Percentiles rank a stretch among this genome's conserved stretches.
phyloP scores from a whole-genome alignment of 2,113 vertebrate genomes.

The Solenodon paradoxus region DNA sequence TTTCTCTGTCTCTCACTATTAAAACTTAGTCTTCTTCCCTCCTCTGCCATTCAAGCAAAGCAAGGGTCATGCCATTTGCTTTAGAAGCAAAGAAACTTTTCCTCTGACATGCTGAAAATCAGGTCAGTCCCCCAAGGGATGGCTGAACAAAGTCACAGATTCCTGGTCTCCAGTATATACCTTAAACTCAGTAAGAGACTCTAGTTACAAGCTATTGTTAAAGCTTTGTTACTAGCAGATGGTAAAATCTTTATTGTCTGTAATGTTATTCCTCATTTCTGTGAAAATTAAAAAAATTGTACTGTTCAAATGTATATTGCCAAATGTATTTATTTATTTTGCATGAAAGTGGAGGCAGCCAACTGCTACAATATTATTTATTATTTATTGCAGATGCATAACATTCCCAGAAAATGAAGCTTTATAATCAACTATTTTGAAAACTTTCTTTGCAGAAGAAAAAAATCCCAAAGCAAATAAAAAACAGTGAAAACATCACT shows the following conservation, averaged over 20 bases:
- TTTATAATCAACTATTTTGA: conserved; percentile 69
- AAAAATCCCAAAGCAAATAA: conserved; percentile 9
- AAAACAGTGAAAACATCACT: conserved; percentile 25
- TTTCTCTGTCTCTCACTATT: not conserved
- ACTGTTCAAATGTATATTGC: conserved; percentile 71
- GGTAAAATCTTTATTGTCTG: conserved; percentile 72
- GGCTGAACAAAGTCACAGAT: not conserved
- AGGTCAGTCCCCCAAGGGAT: not conserved
- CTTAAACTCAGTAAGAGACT: conserved; percentile 21
- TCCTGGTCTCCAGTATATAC: conserved; percentile 9
- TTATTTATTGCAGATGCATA: conserved; percentile 74
- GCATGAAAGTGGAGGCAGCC: conserved; percentile 63
- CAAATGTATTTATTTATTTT: conserved; percentile 82
- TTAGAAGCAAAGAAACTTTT: conserved; percentile 18
- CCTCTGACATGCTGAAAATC: not conserved
- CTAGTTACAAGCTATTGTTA: conserved; percentile 11
- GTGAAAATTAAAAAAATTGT: conserved; percentile 68
- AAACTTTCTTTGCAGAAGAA: conserved; percentile 50
- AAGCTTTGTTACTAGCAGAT: conserved; percentile 73
- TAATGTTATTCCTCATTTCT: conserved; percentile 71
- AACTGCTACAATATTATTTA: conserved; percentile 73
- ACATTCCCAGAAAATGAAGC: conserved; percentile 64
- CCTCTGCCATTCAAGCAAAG: not conserved
- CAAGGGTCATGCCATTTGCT: not conserved
- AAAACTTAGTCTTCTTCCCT: not conserved